Evolutionary conservation across 2,888 invertebrate genomes (phyloP), one percentile per base, ranked within the genome.

Genomic region (Formica aserva): DNA sequence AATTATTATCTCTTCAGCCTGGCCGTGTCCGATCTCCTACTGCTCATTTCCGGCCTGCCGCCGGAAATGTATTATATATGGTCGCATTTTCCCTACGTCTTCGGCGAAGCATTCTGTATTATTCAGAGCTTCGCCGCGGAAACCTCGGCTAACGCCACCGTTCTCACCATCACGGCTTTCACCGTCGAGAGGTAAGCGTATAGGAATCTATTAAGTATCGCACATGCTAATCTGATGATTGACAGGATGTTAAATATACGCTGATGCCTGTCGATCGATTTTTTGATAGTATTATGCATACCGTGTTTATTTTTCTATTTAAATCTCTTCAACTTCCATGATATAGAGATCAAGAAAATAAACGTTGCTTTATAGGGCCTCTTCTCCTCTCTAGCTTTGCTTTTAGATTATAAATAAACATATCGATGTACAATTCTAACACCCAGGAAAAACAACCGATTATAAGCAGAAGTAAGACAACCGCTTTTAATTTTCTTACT

Each of bases 81-180:
- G 96, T 94, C 93, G 55, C 93, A 93, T 83, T 95, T 95, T 86
- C 95, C 95, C 0, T 95, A 95, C 88, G 89, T 95, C 5, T 95
- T 96, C 89, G 96, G 96, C 15, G 96, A 96, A 88, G 94, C 94
- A 3, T 96, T 96, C 90, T 96, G 96, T 92, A 93, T 96, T 9
- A 88, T 96, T 6, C 93, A 96, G 11, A 94, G 95, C n/a, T 92
- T 96, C 78, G 95, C 96, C 0, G 95, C 96, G 0, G 96, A 96
- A 92, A 95, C 95, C 18, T 96, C 96, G 32, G 95, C 96, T 8
- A 96, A 96, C 90, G 94, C 96, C 0, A 95, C 95, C 13, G 95
- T 95, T 0, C 93, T 96, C n/a, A 96, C 96, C 1, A 97, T 97
- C 85, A 96, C 97, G 0, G 97, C 97, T 1, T 97, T 97, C 94